These are phyloP conservation scores for Strigamia transsilvanica DNA, from an alignment of 2,888 invertebrate genomes.

Conservation along the genomic window DNA sequence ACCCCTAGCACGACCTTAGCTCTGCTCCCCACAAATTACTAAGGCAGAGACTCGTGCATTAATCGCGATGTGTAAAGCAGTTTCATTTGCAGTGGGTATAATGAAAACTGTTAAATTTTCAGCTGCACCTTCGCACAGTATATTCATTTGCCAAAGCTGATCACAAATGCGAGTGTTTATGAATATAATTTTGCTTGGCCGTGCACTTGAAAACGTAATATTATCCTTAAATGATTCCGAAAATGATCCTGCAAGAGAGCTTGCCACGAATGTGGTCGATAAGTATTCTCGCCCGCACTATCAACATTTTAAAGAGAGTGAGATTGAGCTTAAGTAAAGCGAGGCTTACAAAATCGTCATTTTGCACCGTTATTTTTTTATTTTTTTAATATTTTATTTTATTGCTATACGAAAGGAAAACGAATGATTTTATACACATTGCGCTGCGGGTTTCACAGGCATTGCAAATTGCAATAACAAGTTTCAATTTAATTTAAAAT, in stretches of 20 bases:
- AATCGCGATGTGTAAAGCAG: background rate
- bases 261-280: constrained; percentile 3
- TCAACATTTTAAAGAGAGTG: constrained; percentile 1
- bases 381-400: background rate
- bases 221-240: background rate
- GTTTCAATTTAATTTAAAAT: background rate
- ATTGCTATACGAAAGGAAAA: background rate
- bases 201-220: constrained; percentile 8
- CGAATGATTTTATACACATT: background rate
- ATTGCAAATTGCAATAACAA: background rate
- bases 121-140: background rate
- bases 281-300: constrained; percentile 1
- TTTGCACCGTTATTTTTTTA: no score
- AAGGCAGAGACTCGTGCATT: constrained; percentile 8
- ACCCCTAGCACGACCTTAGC: background rate
- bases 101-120: constrained; percentile 6
- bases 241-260: constrained; percentile 8
- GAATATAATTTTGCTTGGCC: constrained; percentile 8
- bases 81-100: background rate
- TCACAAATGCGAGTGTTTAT: background rate
- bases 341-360: background rate
- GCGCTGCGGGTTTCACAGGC: background rate
- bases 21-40: background rate
- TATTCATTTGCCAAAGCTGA: background rate
- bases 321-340: background rate